phyloP scores from a whole-genome alignment of 2,888 invertebrate genomes.

The Drosophila testacea region DNA sequence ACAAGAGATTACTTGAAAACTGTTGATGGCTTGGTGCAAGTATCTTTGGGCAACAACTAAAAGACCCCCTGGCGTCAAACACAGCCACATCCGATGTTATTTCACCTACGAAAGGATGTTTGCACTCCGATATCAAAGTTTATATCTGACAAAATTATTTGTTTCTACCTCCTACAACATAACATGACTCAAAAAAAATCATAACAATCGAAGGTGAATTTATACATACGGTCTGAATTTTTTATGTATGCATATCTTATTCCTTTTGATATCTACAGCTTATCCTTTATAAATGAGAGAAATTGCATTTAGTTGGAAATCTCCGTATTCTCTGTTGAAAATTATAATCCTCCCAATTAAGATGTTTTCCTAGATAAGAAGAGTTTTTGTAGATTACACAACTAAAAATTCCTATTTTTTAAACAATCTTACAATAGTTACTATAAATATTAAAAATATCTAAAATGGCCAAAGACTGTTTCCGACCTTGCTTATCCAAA shows the following conservation, averaged over 20 bases:
- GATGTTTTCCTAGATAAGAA: no score
- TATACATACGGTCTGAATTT: neutral
- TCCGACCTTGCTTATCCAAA: no score
- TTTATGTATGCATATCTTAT: neutral
- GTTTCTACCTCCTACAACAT: constrained; percentile 22
- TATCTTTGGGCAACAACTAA: constrained; percentile 26
- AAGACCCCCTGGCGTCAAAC: constrained; percentile 56
- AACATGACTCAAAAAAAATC: constrained; percentile 17
- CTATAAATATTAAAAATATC: no score
- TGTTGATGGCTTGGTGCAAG: constrained; percentile 51
- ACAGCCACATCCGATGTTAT: constrained; percentile 64
- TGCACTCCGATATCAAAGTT: constrained; percentile 54
- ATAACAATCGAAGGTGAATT: constrained; percentile 13
- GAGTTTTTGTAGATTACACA: no score
- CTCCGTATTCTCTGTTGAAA: no score
- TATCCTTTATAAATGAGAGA: neutral
- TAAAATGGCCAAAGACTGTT: no score
- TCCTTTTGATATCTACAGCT: no score
- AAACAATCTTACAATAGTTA: no score
- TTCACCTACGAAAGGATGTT: constrained; percentile 58
- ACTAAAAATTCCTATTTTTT: no score
- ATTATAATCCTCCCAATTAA: no score
- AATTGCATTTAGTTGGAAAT: no score
- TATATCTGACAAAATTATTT: constrained; percentile 30
- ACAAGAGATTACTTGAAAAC: constrained; percentile 64